These are phyloP conservation scores for Thripadectes ignobilis DNA, from an alignment of 2,797 vertebrate genomes.

Conservation along the genomic window DNA sequence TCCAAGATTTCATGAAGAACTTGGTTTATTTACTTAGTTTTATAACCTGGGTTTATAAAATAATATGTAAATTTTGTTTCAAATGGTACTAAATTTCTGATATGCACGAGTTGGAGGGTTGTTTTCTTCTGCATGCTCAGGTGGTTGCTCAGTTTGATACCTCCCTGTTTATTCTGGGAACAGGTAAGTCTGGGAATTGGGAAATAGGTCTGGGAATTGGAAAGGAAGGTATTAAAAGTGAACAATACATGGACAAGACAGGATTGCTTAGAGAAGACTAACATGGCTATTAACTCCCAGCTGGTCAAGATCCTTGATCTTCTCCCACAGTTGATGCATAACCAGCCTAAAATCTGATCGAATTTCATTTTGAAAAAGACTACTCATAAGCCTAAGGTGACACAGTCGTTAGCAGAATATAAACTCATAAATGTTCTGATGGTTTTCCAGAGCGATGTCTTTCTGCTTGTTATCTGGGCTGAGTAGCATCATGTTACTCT, in stretches of 20 bases:
- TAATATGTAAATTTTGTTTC: not conserved
- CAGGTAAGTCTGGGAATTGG: not conserved
- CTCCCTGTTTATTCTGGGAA: not conserved
- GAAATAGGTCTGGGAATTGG: not conserved
- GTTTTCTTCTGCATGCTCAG: not conserved
- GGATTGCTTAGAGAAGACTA: not conserved
- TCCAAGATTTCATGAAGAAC: not conserved
- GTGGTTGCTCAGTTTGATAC: not conserved
- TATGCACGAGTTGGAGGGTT: accelerated
- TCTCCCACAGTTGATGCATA: not conserved
- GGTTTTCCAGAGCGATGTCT: not conserved
- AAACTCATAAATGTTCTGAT: not conserved
- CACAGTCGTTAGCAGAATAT: not conserved
- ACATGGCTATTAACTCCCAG: not conserved
- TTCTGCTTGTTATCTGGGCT: not conserved
- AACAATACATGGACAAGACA: not conserved
- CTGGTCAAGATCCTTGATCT: not conserved
- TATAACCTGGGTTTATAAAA: not conserved
- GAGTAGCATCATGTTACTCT: not conserved
- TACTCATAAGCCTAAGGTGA: not conserved
- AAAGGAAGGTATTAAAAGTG: not conserved
- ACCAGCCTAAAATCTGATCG: not conserved
- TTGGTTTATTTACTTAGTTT: not conserved
- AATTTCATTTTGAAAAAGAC: not conserved
- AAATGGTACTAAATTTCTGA: not conserved